Conservation (phyloP, 2,113 vertebrate genomes). For the Brienomyrus longianalis region DNA sequence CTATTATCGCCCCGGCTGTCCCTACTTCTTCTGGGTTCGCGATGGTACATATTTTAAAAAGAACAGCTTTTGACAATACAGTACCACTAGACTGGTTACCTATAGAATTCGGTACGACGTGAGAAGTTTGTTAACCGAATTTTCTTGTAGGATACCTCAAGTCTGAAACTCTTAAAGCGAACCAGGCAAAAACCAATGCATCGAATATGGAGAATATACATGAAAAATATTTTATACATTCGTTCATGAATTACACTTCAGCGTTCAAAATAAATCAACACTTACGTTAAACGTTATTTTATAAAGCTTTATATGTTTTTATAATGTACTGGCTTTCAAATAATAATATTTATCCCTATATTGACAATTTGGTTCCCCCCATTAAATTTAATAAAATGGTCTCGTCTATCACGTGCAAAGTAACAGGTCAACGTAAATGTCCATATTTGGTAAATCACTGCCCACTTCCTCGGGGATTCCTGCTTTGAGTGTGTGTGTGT, state of each 20-base stretch:
- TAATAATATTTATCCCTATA: not conserved
- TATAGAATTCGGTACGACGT: not conserved
- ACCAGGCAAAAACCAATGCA: not conserved
- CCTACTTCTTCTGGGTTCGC: not conserved
- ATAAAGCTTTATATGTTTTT: not conserved
- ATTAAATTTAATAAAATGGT: slow-evolving; percentile 9
- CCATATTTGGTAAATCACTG: slow-evolving; percentile 15
- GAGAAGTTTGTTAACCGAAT: not conserved
- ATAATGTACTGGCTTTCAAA: not conserved
- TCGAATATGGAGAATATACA: not conserved
- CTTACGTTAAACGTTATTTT: not conserved
- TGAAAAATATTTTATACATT: not conserved
- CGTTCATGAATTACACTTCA: not conserved
- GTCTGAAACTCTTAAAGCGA: not conserved
- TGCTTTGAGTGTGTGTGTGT: not conserved
- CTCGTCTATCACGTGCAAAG: not conserved
- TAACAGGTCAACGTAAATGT: not conserved
- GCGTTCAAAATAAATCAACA: not conserved
- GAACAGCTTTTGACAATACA: not conserved
- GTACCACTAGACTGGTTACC: not conserved
- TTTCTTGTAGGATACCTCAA: not conserved
- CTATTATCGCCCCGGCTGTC: not conserved
- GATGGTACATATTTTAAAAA: slow-evolving; percentile 12
- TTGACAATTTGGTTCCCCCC: not conserved
- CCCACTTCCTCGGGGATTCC: slow-evolving; percentile 13